Percentiles rank a stretch among this genome's conserved stretches.
Evolutionary conservation across 2,797 vertebrate species (phyloP).

Genomic region (Liparis tanakae): DNA sequence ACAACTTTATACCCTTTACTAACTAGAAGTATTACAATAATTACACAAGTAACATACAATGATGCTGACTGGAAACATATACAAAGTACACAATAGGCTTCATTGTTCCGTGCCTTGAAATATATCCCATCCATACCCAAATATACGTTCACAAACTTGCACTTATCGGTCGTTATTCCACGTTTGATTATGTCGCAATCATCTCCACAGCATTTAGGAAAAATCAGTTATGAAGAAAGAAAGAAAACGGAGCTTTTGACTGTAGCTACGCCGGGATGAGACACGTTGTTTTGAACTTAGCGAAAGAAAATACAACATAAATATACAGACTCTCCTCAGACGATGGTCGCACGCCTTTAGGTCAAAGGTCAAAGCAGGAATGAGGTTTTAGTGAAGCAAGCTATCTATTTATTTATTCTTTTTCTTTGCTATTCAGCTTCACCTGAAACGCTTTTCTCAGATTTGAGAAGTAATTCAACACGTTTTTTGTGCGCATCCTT

Average conservation of each 20-base stretch:
- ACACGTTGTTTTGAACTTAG: constrained; percentile 21
- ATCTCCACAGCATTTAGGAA: constrained; percentile 77
- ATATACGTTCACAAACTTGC: constrained; percentile 54
- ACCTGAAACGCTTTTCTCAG: neutral
- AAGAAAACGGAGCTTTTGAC: neutral
- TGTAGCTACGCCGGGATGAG: neutral
- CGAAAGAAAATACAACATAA: constrained; percentile 21
- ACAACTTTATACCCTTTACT: neutral
- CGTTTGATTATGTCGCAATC: neutral
- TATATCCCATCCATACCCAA: constrained; percentile 29
- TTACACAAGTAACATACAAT: neutral
- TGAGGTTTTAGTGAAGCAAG: constrained; percentile 9
- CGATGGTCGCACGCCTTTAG: neutral
- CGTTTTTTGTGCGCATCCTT: neutral
- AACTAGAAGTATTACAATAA: neutral
- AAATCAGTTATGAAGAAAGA: constrained; percentile 21
- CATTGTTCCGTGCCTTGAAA: constrained; percentile 19
- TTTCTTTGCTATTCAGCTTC: neutral
- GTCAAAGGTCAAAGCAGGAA: constrained; percentile 16
- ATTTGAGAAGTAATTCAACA: neutral
- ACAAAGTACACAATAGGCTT: constrained; percentile 16
- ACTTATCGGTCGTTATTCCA: constrained; percentile 4
- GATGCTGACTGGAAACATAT: neutral
- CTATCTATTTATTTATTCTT: neutral
- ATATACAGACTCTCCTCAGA: constrained; percentile 11